A percentile compares a stretch with the other conserved stretches of the same genome.
Conservation (phyloP, 1,140 invertebrate species). For the Cecropterus lyciades region DNA sequence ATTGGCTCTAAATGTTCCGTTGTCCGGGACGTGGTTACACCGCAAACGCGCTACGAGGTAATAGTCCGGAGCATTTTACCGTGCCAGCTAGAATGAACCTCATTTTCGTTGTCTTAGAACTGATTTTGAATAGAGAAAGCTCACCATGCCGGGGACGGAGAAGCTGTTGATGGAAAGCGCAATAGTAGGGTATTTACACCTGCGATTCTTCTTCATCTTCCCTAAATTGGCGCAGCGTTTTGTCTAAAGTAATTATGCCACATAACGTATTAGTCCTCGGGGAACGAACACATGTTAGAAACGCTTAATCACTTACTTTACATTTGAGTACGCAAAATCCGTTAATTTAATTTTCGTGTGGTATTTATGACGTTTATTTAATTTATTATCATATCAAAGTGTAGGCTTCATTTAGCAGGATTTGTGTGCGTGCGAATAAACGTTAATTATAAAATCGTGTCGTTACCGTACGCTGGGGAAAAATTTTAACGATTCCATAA, state of each 20-base stretch:
- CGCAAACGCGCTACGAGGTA: slow-evolving; percentile 66
- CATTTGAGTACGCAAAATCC: slow-evolving; percentile 78
- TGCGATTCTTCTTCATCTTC: slow-evolving; percentile 81
- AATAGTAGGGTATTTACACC: slow-evolving; percentile 75
- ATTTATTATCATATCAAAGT: slow-evolving; percentile 80
- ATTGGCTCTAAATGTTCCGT: slow-evolving; percentile 77
- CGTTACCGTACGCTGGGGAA: slow-evolving; percentile 67
- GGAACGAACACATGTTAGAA: slow-evolving; percentile 75
- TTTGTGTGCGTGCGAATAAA: slow-evolving; percentile 75
- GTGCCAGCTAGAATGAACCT: slow-evolving; percentile 61
- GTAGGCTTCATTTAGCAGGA: slow-evolving; percentile 70
- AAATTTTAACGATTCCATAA: slow-evolving; percentile 67
- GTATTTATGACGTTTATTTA: slow-evolving; percentile 78
- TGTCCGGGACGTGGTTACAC: slow-evolving; percentile 69
- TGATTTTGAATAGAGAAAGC: slow-evolving; percentile 47
- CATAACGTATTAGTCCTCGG: slow-evolving; percentile 82
- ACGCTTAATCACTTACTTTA: slow-evolving; percentile 81
- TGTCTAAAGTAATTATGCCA: slow-evolving; percentile 81
- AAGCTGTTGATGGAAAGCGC: slow-evolving; percentile 67
- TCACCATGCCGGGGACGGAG: slow-evolving; percentile 19
- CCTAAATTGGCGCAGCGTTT: slow-evolving; percentile 74
- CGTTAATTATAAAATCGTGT: slow-evolving; percentile 74
- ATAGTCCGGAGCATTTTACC: slow-evolving; percentile 51
- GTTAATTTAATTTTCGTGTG: slow-evolving; percentile 76
- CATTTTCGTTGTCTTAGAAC: slow-evolving; percentile 54